Conservation (phyloP, 2,113 vertebrate species). For the Callionymus lyra region DNA sequence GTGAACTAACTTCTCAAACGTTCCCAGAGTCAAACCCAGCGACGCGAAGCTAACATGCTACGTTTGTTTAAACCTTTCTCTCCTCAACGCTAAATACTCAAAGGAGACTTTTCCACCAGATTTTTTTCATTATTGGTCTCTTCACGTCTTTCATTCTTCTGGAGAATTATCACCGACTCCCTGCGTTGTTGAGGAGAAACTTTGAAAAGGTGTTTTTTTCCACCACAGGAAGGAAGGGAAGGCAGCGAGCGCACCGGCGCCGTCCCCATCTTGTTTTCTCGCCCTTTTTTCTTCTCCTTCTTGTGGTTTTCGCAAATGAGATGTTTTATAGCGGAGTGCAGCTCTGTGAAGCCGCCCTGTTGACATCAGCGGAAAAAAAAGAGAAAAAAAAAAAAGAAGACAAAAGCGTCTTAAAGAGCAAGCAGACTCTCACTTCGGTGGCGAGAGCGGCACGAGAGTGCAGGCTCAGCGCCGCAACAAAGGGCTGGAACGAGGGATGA, state of each 20-base stretch:
- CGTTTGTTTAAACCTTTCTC: no score
- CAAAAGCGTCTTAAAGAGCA: slow-evolving; percentile 55
- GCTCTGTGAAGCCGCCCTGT: slow-evolving; percentile 64
- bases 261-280: slow-evolving; percentile 53
- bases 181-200: slow-evolving; percentile 25
- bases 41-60: no score
- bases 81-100: no score
- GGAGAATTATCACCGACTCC: slow-evolving; percentile 32
- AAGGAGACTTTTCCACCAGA: no score
- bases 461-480: slow-evolving; percentile 63
- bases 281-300: slow-evolving; percentile 35
- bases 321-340: slow-evolving; percentile 44
- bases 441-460: slow-evolving; percentile 50
- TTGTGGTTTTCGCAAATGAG: slow-evolving; percentile 68
- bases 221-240: slow-evolving; percentile 30
- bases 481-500: slow-evolving; percentile 44
- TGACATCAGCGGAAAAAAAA: slow-evolving; percentile 67
- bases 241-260: slow-evolving; percentile 29
- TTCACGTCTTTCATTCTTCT: slow-evolving; percentile 16
- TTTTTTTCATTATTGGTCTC: slow-evolving; percentile 25
- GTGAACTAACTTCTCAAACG: no score
- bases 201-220: slow-evolving; percentile 58
- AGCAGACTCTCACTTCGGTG: slow-evolving; percentile 35
- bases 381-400: slow-evolving; percentile 35
- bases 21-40: no score